These are phyloP conservation scores for Lasaia peninsularis DNA, from an alignment of 1,140 invertebrate genomes.

Conservation along the genomic window DNA sequence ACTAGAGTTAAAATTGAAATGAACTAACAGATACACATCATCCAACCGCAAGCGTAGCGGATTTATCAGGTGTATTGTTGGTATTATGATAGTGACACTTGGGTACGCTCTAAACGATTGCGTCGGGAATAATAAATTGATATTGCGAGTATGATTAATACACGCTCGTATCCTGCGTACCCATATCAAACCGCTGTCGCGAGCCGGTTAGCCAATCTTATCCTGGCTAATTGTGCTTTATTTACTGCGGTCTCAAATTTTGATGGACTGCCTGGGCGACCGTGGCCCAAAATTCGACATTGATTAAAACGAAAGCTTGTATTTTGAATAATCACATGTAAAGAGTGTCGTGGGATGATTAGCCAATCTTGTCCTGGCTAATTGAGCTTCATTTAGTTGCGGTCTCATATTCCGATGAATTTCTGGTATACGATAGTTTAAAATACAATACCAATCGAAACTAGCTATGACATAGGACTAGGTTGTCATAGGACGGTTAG, in stretches of 20 bases:
- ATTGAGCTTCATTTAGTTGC: background rate
- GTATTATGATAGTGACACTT: conserved; percentile 23
- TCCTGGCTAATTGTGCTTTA: background rate
- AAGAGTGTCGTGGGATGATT: too few species aligned
- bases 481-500: conserved; percentile 23
- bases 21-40: too few species aligned
- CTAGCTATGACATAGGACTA: too few species aligned
- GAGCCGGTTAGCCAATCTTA: conserved; percentile 15
- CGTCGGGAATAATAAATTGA: conserved; percentile 30
- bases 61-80: conserved; percentile 23
- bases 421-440: too few species aligned
- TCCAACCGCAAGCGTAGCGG: background rate
- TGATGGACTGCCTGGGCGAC: background rate
- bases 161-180: conserved; percentile 27
- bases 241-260: background rate
- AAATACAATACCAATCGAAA: too few species aligned
- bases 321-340: too few species aligned
- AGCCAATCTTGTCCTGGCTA: conserved; percentile 1
- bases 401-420: background rate
- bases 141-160: conserved; percentile 31
- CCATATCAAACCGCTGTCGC: conserved; percentile 34
- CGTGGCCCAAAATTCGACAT: too few species aligned
- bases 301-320: too few species aligned
- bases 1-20: too few species aligned
- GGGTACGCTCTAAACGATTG: conserved; percentile 17